These are phyloP conservation scores for Maccullochella peelii DNA, from an alignment of 2,113 vertebrate genomes.

Conservation along the genomic window DNA sequence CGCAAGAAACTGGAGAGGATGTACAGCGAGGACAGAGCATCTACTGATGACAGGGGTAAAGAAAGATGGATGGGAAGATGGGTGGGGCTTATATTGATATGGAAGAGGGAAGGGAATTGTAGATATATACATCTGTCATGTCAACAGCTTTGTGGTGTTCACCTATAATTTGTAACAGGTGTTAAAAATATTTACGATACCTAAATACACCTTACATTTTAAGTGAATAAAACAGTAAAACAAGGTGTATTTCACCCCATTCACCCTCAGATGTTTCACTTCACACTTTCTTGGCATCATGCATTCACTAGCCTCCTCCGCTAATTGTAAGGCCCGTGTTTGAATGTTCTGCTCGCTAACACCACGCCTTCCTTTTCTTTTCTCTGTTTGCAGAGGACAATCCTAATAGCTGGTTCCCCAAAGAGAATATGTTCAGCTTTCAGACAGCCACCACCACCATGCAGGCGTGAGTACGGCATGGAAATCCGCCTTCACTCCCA, in stretches of 20 bases:
- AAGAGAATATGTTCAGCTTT: constrained; percentile 98
- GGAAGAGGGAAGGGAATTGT: not conserved
- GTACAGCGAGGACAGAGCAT: constrained; percentile 92
- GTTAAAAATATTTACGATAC: not conserved
- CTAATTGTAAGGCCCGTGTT: constrained; percentile 18
- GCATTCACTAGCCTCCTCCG: constrained; percentile 2
- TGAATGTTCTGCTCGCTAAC: constrained; percentile 8
- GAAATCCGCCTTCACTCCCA: constrained; percentile 39
- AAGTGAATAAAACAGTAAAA: not conserved
- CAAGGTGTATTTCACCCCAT: not conserved
- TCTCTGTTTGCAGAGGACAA: constrained; percentile 87
- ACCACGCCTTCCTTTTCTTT: constrained; percentile 33
- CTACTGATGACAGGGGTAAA: constrained; percentile 84
- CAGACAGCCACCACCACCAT: constrained; percentile 98
- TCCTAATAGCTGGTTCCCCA: constrained; percentile 95
- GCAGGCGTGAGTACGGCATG: constrained; percentile 94
- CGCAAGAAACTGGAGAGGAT: constrained; percentile 94
- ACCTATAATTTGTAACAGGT: not conserved
- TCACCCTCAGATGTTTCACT: constrained; percentile 3
- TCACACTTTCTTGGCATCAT: not conserved
- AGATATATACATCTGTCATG: not conserved
- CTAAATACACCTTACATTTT: not conserved
- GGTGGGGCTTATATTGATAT: not conserved
- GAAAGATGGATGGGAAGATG: not conserved
- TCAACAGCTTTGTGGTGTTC: not conserved